A percentile compares a stretch with the other conserved stretches of the same genome.
Conservation (phyloP, 2,113 vertebrate genomes). For the Lagenorhynchus albirostris region DNA sequence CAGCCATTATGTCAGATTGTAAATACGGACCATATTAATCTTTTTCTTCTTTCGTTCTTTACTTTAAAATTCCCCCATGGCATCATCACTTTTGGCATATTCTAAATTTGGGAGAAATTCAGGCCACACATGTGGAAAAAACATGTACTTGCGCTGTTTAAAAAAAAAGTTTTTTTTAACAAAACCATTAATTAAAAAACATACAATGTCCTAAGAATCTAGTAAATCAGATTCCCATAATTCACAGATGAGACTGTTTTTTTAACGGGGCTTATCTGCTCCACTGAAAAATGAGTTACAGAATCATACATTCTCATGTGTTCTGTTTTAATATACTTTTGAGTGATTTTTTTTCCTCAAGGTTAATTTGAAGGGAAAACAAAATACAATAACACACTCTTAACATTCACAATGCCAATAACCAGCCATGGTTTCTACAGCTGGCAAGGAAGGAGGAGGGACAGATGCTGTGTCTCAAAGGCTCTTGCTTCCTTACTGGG, state of each 20-base stretch:
- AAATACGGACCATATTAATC: not conserved
- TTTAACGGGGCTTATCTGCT: not conserved
- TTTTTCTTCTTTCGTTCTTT: not conserved
- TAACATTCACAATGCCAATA: too few species aligned
- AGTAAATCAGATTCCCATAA: not conserved
- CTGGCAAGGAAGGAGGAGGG: not conserved
- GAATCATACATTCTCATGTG: not conserved
- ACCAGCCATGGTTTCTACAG: not conserved
- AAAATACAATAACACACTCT: not conserved
- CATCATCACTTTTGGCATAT: constrained; percentile 42
- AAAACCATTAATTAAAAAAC: not conserved
- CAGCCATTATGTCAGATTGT: not conserved
- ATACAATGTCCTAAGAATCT: not conserved
- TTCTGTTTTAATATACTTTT: not conserved
- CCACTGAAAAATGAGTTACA: not conserved
- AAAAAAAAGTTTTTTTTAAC: not conserved
- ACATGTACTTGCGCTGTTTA: not conserved
- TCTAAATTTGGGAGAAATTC: constrained; percentile 30
- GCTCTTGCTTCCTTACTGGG: rapidly evolving
- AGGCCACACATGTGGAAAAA: constrained; percentile 54
- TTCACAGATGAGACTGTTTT: not conserved
- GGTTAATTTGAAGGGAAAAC: not conserved
- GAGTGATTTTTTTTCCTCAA: not conserved
- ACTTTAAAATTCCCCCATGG: constrained; percentile 38
- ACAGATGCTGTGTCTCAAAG: not conserved